These are phyloP conservation scores for Drosophila tsacasi DNA, from an alignment of 1,140 invertebrate genomes.

Conservation along the genomic window DNA sequence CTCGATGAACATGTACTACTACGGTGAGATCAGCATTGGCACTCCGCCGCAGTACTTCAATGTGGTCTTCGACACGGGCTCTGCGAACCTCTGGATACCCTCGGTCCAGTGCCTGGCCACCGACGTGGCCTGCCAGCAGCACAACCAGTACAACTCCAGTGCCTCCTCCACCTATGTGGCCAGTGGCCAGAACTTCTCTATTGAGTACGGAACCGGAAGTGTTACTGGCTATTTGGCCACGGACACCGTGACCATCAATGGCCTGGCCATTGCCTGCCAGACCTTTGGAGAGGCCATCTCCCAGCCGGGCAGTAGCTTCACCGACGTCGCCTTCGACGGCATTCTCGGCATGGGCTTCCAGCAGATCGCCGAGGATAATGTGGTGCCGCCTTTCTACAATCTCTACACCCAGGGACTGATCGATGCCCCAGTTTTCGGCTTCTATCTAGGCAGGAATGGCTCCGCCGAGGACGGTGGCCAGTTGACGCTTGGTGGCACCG, in stretches of 20 bases:
- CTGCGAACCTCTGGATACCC: conserved; percentile 74
- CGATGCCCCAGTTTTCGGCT: conserved; percentile 94
- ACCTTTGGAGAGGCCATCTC: conserved; percentile 98
- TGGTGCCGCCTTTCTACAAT: conserved; percentile 96
- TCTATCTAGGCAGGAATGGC: conserved; percentile 91
- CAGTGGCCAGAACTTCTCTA: conserved; percentile 60
- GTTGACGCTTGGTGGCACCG: conserved; percentile 71
- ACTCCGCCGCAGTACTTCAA: conserved; percentile 92
- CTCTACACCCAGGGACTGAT: conserved; percentile 95
- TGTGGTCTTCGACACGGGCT: conserved; percentile 77
- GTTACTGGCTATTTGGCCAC: conserved; percentile 62
- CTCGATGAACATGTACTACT: conserved; percentile 70
- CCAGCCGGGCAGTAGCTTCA: conserved; percentile 95
- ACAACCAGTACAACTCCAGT: conserved; percentile 72
- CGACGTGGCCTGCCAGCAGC: conserved; percentile 68
- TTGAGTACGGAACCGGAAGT: conserved; percentile 74
- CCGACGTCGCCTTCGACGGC: conserved; percentile 98
- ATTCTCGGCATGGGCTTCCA: conserved; percentile 96
- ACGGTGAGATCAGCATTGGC: conserved; percentile 95
- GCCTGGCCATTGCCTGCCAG: conserved; percentile 90
- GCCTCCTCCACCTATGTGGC: conserved; percentile 65
- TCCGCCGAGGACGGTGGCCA: conserved; percentile 53
- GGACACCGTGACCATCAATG: conserved; percentile 86
- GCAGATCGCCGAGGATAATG: conserved; percentile 94
- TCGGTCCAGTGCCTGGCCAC: conserved; percentile 54